Evolutionary conservation across 2,797 vertebrate species (phyloP).

Genomic region (Philypnodon macrostomus): DNA sequence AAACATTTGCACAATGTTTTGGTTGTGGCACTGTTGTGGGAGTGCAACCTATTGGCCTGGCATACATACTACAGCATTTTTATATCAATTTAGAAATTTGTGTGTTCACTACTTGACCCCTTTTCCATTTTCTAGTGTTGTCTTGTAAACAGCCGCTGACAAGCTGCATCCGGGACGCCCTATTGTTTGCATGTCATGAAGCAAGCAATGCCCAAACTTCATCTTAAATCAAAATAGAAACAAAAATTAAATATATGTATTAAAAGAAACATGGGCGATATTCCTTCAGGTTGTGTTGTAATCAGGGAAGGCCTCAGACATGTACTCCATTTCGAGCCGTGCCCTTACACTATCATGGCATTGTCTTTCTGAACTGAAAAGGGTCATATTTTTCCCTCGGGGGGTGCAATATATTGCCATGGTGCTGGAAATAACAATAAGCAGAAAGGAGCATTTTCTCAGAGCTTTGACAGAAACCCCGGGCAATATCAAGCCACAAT

Average conservation of each 20-base stretch:
- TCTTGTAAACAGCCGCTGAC: not conserved
- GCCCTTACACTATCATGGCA: conserved; percentile 26
- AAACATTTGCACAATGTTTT: too few relatives aligned
- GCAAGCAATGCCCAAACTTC: conserved; percentile 8
- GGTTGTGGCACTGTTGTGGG: too few relatives aligned
- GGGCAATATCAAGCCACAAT: conserved; percentile 18
- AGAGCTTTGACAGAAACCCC: conserved; percentile 17
- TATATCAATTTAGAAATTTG: not conserved
- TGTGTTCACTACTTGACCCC: not conserved
- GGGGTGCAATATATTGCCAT: conserved; percentile 26
- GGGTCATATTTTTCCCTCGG: conserved; percentile 29
- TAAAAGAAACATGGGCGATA: conserved; percentile 8
- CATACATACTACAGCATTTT: too few relatives aligned
- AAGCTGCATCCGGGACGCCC: conserved; percentile 6
- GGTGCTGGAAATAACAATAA: conserved; percentile 25
- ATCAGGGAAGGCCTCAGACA: conserved; percentile 18
- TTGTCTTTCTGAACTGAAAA: conserved; percentile 27
- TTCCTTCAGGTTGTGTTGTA: conserved; percentile 25
- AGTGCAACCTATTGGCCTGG: too few relatives aligned
- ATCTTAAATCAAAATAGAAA: conserved; percentile 4
- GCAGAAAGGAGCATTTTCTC: conserved; percentile 22
- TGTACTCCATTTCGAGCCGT: conserved; percentile 25
- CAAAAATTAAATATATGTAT: not conserved
- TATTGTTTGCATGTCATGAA: conserved; percentile 7
- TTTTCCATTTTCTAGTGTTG: not conserved